Percentiles rank a stretch among this genome's conserved stretches.
Evolutionary conservation across 2,797 vertebrate genomes (phyloP).

Genomic region (Podarcis siculus): DNA sequence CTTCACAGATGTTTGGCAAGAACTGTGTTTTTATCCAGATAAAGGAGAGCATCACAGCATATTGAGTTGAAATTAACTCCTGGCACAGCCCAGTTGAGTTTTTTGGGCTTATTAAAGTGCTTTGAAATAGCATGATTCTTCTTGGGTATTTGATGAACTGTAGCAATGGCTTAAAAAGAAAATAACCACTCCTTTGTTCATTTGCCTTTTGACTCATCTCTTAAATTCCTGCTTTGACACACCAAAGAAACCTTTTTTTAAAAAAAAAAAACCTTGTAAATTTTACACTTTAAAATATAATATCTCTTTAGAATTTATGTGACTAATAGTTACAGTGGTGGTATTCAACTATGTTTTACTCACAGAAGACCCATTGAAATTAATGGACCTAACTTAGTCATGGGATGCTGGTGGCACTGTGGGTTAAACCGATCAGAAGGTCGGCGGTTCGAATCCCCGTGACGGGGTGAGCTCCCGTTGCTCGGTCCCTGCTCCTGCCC

Average conservation of each 20-base stretch:
- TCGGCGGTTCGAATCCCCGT: too few species aligned
- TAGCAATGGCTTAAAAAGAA: not conserved
- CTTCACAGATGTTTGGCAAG: not conserved
- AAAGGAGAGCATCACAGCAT: not conserved
- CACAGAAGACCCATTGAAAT: too few species aligned
- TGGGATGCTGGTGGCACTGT: too few species aligned
- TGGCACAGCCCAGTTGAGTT: not conserved
- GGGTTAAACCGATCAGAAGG: too few species aligned
- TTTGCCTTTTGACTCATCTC: slow-evolving; percentile 15
- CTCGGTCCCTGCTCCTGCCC: too few species aligned
- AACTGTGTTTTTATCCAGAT: not conserved
- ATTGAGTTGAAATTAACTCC: not conserved
- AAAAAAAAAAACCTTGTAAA: not conserved
- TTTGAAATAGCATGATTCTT: slow-evolving; percentile 2
- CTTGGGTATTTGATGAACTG: not conserved
- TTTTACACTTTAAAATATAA: not conserved
- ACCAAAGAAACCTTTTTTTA: not conserved
- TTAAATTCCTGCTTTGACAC: not conserved
- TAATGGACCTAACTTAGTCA: too few species aligned
- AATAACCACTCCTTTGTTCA: not conserved
- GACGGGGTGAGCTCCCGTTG: too few species aligned
- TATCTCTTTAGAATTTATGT: not conserved
- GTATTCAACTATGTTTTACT: too few species aligned
- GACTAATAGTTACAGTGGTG: too few species aligned
- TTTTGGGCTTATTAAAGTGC: not conserved